Conservation (phyloP, 92 coral and sea anemone species). For the Pocillopora grandis region DNA sequence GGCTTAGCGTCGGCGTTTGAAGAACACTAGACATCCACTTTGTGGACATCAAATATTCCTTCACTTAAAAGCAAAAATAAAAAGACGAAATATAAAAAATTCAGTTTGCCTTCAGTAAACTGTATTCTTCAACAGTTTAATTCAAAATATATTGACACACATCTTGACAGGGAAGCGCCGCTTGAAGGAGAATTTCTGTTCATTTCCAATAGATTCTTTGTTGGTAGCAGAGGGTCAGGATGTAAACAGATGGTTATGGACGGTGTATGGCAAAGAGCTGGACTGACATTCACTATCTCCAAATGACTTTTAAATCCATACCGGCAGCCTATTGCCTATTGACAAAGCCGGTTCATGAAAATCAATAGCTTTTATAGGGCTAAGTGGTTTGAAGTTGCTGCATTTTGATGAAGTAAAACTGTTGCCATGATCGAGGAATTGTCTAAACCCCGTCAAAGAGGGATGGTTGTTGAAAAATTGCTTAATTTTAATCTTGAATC, state of each 20-base stretch:
- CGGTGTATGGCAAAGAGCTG: background rate
- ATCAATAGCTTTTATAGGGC: background rate
- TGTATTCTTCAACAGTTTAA: no score
- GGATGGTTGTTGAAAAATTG: background rate
- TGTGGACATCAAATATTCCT: no score
- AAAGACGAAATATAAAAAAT: no score
- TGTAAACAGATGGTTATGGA: background rate
- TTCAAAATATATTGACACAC: no score
- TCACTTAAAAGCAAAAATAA: no score
- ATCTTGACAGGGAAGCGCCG: no score
- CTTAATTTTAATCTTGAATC: background rate
- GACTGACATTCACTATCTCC: background rate
- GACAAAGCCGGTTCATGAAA: constrained; percentile 20
- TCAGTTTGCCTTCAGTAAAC: no score
- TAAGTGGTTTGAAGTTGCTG: constrained; percentile 1
- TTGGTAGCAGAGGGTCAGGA: background rate
- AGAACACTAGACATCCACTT: no score
- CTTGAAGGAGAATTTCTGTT: no score
- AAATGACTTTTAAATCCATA: constrained; percentile 12
- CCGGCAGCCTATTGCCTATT: background rate
- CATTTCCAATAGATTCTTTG: no score
- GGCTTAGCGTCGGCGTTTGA: no score
- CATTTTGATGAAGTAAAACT: constrained; percentile 8
- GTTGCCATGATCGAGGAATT: background rate
- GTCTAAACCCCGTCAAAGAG: background rate